Percentiles rank a stretch among this genome's conserved stretches.
phyloP scores from a whole-genome alignment of 1,140 invertebrate species.

The Trissolcus basalis region DNA sequence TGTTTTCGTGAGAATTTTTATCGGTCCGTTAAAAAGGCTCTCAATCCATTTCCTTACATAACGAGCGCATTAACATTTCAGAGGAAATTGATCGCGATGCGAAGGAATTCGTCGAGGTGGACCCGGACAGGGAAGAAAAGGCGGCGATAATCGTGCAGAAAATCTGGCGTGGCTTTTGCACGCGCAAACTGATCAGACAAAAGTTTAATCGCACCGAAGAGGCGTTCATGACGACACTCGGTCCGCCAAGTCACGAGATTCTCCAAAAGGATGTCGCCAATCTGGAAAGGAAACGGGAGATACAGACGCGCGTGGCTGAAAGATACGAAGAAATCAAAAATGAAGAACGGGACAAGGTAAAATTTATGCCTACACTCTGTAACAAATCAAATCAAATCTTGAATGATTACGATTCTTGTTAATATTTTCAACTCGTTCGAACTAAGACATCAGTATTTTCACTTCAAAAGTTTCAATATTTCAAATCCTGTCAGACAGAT shows the following conservation, averaged over 20 bases:
- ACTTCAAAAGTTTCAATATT: too few species aligned
- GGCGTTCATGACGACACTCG: slow-evolving; percentile 69
- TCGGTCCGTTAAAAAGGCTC: slow-evolving; percentile 11
- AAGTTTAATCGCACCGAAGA: slow-evolving; percentile 68
- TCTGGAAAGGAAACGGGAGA: slow-evolving; percentile 74
- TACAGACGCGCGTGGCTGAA: slow-evolving; percentile 74
- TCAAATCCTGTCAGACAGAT: too few species aligned
- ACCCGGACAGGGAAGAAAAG: slow-evolving; percentile 42
- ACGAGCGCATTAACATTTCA: slow-evolving; percentile 13
- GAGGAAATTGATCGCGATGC: slow-evolving; percentile 37
- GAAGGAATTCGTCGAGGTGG: slow-evolving; percentile 41
- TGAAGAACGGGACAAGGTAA: slow-evolving; percentile 78
- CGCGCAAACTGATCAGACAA: slow-evolving; percentile 63
- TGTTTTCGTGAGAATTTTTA: slow-evolving; percentile 10
- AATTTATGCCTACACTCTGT: background rate
- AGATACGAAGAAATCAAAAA: slow-evolving; percentile 76
- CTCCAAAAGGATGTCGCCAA: slow-evolving; percentile 74
- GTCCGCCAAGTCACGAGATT: slow-evolving; percentile 67
- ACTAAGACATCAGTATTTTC: too few species aligned
- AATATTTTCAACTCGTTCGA: too few species aligned
- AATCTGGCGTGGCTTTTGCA: slow-evolving; percentile 72
- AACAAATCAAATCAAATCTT: too few species aligned
- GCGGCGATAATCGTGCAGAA: slow-evolving; percentile 75
- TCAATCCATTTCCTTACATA: slow-evolving; percentile 8
- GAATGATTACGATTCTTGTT: too few species aligned